Base-by-base conservation (phyloP, 2,113 vertebrate species). In the Stercorarius parasiticus region DNA sequence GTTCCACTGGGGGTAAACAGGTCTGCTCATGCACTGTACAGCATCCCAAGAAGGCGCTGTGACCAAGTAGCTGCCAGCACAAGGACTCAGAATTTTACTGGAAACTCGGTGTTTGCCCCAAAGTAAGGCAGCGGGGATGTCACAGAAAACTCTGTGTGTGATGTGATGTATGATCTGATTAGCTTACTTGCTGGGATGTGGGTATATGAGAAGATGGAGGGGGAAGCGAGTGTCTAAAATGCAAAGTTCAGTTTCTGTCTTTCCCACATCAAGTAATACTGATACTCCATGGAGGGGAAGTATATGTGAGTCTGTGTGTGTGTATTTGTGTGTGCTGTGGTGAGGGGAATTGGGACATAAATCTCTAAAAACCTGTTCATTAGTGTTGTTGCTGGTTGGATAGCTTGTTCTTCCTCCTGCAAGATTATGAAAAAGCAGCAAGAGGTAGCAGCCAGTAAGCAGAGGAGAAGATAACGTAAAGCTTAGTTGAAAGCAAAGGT, bases 111-210 rank as follows among this genome's bases (percentile, higher is more conserved):
- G 40, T 90, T 95, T 66, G 93, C 84, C 83, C 78, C 87, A 43
- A 98, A 97, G 96, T 97, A 97, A 98, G 97, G 55, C 49, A 83
- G n/a, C 82, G 56, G 64, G 42, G 43, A 43, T 59, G 17, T 42
- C 56, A 15, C 1, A 66, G 26, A 27, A 56, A 25, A 20, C 14
- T 62, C 70, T 10, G 30, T 42, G 13, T 71, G 36, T 77, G 66
- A 50, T 15, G 4, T 69, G 10, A 22, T 32, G 13, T 15, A 17
- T 62, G 21, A 34, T 30, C 34, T 80, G 20, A 32, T 47, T 13
- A 45, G 27, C 23, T 52, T 27, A n/a, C 27, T n/a, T 93, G 21
- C 52, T 67, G 70, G 21, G 20, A 53, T 83, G 40, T 45, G 40
- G 53, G 12, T 50, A 2, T 43, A 11, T 70, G 69, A 71, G 42